phyloP scores from a whole-genome alignment of 2,113 vertebrate genomes.

The Hemichromis elongatus region DNA sequence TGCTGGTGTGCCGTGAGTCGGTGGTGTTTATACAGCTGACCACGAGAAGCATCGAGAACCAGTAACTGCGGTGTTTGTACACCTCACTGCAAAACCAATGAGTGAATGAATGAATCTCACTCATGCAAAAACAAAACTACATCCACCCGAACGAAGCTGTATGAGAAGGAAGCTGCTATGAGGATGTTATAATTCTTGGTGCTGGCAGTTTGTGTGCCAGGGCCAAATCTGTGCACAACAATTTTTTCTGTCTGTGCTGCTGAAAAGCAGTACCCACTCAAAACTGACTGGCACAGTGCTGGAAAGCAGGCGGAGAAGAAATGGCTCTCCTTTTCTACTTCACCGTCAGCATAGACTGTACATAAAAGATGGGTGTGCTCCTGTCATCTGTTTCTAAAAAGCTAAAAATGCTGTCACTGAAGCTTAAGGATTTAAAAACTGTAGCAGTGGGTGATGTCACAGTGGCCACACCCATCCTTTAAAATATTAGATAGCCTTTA shows the following conservation, averaged over 20 bases:
- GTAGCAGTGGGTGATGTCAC: not conserved
- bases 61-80: not conserved
- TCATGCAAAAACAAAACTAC: not conserved
- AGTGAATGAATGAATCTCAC: not conserved
- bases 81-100: accelerated
- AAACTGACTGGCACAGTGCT: not conserved
- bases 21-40: not conserved
- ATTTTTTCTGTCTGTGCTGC: not conserved
- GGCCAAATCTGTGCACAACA: not conserved
- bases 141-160: not conserved
- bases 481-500: not conserved
- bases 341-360: not conserved
- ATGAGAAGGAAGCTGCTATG: not conserved
- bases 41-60: not conserved
- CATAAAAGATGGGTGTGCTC: not conserved
- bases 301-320: not conserved
- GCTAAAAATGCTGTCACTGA: not conserved
- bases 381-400: not conserved
- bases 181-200: not conserved
- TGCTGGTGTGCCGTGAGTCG: not conserved
- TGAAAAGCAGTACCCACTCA: not conserved
- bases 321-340: not conserved
- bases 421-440: not conserved
- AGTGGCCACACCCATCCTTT: accelerated
- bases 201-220: not conserved